Evolutionary conservation across 1,140 invertebrate genomes (phyloP).

Genomic region (Laodelphax striatellus): DNA sequence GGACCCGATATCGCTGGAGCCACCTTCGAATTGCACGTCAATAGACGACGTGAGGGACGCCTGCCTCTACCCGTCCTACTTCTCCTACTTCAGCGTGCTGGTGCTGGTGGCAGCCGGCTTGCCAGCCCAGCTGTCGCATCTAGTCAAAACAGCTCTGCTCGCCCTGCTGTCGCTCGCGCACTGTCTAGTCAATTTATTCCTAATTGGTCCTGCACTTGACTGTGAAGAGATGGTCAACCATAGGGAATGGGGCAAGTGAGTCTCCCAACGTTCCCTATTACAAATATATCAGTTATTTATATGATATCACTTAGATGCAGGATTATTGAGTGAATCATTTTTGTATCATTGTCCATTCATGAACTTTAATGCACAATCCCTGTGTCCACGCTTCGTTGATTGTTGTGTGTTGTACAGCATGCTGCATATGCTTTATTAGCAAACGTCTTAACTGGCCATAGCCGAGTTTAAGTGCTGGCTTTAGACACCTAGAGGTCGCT

Average conservation of each 20-base stretch:
- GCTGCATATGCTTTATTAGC: too few species aligned
- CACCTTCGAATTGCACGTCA: constrained; percentile 14
- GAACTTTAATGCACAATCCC: too few species aligned
- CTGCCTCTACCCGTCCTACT: constrained; percentile 61
- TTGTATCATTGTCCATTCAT: too few species aligned
- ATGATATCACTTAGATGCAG: too few species aligned
- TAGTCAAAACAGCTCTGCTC: constrained; percentile 53
- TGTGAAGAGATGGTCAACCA: constrained; percentile 39
- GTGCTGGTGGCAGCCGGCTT: constrained; percentile 56
- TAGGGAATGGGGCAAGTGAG: constrained; percentile 28
- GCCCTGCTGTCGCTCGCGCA: constrained; percentile 45
- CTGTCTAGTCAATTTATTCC: constrained; percentile 46
- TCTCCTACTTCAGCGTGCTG: constrained; percentile 56
- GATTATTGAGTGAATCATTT: too few species aligned
- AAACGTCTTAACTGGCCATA: too few species aligned
- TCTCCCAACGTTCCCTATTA: background rate
- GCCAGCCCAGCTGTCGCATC: constrained; percentile 57
- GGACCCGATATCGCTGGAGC: background rate
- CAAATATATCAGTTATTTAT: too few species aligned
- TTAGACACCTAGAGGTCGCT: too few species aligned
- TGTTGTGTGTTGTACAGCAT: too few species aligned
- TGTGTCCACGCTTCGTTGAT: too few species aligned
- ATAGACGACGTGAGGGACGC: constrained; percentile 21
- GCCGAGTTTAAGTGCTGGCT: too few species aligned
- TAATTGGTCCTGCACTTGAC: constrained; percentile 42